Evolutionary conservation across 2,888 invertebrate genomes (phyloP).

Genomic region (Drosophila mimica): DNA sequence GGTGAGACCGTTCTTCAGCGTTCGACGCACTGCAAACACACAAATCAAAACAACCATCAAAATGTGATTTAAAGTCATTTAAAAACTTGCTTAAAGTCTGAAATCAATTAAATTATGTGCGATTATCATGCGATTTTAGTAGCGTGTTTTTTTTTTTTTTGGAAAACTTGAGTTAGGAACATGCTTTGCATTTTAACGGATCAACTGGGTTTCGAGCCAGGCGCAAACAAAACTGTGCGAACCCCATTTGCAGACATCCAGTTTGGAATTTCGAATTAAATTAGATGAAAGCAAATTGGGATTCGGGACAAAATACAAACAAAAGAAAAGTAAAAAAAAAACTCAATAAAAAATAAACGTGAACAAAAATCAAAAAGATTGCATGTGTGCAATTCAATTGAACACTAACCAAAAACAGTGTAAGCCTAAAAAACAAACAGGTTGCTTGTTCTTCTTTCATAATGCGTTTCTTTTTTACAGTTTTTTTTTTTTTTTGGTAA

Average conservation of each 20-base stretch:
- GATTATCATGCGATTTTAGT: conserved; percentile 41
- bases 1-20: conserved; percentile 91
- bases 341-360: conserved; percentile 25
- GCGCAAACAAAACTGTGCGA: conserved; percentile 26
- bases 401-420: conserved; percentile 67
- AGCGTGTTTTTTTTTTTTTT: conserved; percentile 4
- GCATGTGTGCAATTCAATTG: conserved; percentile 30
- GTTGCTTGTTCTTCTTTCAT: conserved; percentile 44
- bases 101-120: conserved; percentile 5
- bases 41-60: background rate
- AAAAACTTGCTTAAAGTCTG: conserved; percentile 10
- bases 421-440: conserved; percentile 45
- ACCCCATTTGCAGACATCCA: conserved; percentile 36
- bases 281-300: conserved; percentile 21
- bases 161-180: conserved; percentile 24
- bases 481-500: conserved; percentile 12
- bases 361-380: conserved; percentile 43
- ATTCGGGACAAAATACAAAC: conserved; percentile 24
- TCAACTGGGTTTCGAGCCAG: conserved; percentile 13
- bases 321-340: conserved; percentile 1
- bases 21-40: conserved; percentile 89
- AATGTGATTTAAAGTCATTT: background rate
- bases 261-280: background rate
- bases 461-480: background rate
- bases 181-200: conserved; percentile 30